These are phyloP conservation scores for Tricholauxania praeusta DNA, from an alignment of 2,888 invertebrate species.

Conservation along the genomic window DNA sequence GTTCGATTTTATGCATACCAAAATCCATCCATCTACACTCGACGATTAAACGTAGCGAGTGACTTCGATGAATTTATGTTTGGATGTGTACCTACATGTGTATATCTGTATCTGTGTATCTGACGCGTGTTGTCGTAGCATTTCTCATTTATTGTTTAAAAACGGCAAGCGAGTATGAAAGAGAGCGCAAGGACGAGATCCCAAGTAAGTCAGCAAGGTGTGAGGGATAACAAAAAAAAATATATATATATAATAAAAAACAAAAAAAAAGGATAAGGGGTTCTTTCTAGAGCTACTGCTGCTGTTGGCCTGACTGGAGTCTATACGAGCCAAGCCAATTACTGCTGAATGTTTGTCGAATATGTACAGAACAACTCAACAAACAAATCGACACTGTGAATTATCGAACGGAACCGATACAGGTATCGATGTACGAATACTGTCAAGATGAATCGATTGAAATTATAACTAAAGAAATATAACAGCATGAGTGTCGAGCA, in stretches of 20 bases:
- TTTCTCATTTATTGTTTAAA: constrained; percentile 11
- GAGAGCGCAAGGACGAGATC: constrained; percentile 15
- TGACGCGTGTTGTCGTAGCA: constrained; percentile 12
- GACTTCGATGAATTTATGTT: constrained; percentile 32
- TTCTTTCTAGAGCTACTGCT: constrained; percentile 1
- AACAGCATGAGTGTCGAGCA: too few species aligned
- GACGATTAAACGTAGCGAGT: constrained; percentile 40
- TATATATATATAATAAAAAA: too few species aligned
- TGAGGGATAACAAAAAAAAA: constrained; percentile 17
- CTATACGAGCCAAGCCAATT: too few species aligned
- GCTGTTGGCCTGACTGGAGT: neutral
- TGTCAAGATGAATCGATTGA: too few species aligned
- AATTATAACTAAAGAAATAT: too few species aligned
- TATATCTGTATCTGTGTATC: constrained; percentile 23
- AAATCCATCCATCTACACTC: constrained; percentile 28
- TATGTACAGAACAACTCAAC: too few species aligned
- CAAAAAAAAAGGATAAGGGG: constrained; percentile 5
- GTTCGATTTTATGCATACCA: constrained; percentile 15
- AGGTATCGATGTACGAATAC: too few species aligned
- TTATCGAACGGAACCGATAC: too few species aligned
- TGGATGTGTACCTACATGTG: neutral
- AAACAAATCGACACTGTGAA: too few species aligned
- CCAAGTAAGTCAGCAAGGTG: constrained; percentile 39
- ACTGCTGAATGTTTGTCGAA: too few species aligned
- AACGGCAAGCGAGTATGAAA: neutral